Conservation (phyloP, 2,113 vertebrate genomes). For the Sakesphorus luctuosus region DNA sequence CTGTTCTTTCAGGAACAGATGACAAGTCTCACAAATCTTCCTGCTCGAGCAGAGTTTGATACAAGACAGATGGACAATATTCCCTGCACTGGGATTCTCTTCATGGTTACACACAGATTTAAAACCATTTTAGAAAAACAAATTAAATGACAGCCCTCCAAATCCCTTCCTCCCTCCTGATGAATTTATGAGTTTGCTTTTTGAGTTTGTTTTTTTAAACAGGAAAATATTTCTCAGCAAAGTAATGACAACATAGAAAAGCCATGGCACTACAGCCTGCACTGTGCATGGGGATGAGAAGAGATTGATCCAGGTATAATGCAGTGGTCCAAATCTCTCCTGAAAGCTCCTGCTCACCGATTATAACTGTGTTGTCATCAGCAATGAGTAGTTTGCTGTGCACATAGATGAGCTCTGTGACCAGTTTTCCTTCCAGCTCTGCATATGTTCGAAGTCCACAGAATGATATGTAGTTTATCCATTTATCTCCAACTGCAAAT, state of each 20-base stretch:
- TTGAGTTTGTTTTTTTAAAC: neutral
- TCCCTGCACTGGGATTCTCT: conserved; percentile 34
- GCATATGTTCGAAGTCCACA: conserved; percentile 91
- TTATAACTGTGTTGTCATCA: conserved; percentile 95
- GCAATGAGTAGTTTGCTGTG: conserved; percentile 97
- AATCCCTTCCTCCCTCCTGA: neutral
- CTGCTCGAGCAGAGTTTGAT: conserved; percentile 62
- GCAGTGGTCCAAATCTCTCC: neutral
- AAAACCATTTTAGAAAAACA: conserved; percentile 24
- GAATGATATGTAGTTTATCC: conserved; percentile 97
- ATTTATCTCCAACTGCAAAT: conserved; percentile 89
- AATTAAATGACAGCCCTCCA: conserved; percentile 1
- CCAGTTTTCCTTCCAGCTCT: conserved; percentile 87
- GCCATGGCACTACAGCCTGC: neutral
- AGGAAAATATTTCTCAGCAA: neutral
- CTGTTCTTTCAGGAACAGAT: conserved; percentile 75
- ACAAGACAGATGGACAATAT: conserved; percentile 72
- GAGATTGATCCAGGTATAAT: neutral
- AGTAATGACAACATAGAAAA: neutral
- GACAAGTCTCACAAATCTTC: conserved; percentile 71
- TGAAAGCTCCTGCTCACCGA: conserved; percentile 81
- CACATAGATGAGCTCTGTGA: conserved; percentile 96
- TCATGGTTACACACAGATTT: neutral
- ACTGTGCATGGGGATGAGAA: neutral
- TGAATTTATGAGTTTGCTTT: neutral